These are phyloP conservation scores for Phthorimaea operculella DNA, from an alignment of 1,140 invertebrate genomes.

Conservation along the genomic window DNA sequence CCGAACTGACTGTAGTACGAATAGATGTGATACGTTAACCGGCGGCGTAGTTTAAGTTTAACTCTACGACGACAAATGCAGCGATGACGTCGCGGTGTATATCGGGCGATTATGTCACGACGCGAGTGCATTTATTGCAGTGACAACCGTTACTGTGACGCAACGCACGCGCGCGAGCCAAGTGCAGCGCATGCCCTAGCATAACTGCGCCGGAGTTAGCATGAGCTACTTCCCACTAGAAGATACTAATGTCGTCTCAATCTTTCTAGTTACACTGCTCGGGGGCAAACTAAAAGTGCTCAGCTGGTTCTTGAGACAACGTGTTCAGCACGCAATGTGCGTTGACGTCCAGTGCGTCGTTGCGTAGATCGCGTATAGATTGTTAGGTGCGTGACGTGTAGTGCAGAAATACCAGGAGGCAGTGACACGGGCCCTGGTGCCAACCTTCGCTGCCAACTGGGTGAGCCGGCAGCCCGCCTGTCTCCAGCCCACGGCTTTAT, in stretches of 20 bases:
- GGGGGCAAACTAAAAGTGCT: no score
- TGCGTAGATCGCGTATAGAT: no score
- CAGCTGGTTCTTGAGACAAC: no score
- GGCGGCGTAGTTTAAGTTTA: no score
- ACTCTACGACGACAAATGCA: neutral
- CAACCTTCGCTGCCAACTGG: neutral
- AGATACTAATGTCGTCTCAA: no score
- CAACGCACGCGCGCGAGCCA: neutral
- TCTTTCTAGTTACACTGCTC: no score
- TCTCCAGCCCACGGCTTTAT: neutral
- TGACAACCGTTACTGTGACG: neutral
- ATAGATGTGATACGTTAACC: no score
- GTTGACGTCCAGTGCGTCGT: no score
- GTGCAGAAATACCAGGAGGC: neutral
- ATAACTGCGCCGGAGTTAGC: neutral
- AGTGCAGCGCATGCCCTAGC: neutral
- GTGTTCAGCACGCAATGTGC: no score
- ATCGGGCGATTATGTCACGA: neutral
- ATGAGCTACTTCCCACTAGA: no score
- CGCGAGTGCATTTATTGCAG: neutral
- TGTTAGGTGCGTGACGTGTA: no score
- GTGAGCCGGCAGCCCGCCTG: neutral
- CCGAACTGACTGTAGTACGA: neutral
- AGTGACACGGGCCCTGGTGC: conserved; percentile 1
- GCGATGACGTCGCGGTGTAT: neutral